These are phyloP conservation scores for Mylabris sibirica DNA, from an alignment of 2,888 invertebrate genomes.

Conservation along the genomic window DNA sequence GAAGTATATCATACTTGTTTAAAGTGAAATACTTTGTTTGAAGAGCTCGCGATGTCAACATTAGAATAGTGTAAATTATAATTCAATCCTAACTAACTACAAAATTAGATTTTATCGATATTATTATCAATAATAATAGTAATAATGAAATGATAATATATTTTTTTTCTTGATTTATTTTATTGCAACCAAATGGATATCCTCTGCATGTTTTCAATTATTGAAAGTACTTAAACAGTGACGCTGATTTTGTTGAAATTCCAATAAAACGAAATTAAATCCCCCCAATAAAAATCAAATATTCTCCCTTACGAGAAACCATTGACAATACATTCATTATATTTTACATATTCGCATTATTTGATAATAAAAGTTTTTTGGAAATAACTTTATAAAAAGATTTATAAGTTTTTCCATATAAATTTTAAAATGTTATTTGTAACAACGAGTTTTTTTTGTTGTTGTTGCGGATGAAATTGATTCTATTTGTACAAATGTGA, in stretches of 20 bases:
- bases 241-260: neutral
- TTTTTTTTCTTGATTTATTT: neutral
- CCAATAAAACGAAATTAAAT: neutral
- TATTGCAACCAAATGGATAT: neutral
- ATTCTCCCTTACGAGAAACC: neutral
- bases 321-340: neutral
- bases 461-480: neutral
- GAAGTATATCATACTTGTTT: conserved; percentile 30
- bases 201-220: neutral
- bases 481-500: neutral
- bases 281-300: neutral
- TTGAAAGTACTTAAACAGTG: neutral
- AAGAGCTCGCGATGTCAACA: conserved; percentile 22
- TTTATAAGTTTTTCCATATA: conserved; percentile 6
- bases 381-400: neutral
- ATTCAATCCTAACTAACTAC: conserved; percentile 16
- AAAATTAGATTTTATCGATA: neutral
- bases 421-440: neutral
- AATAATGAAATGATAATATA: neutral
- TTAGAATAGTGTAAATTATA: conserved; percentile 21
- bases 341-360: neutral
- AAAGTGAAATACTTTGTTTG: conserved; percentile 27
- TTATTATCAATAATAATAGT: neutral
- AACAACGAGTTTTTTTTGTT: neutral
- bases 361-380: conserved; percentile 6